Conservation (phyloP, 2,113 vertebrate genomes). For the Acrocephalus kingi region DNA sequence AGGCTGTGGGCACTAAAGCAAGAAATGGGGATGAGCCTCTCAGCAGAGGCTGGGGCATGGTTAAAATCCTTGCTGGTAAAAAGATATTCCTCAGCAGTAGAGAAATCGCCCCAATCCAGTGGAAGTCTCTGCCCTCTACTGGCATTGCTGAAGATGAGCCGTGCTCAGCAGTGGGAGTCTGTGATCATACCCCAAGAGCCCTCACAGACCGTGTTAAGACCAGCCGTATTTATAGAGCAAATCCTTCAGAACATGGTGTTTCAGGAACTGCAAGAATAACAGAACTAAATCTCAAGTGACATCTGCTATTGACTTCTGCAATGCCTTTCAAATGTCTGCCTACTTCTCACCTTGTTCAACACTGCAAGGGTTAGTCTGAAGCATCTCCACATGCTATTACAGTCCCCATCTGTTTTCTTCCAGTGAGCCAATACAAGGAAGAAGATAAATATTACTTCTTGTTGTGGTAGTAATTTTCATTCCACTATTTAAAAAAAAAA, state of each 20-base stretch:
- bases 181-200: neutral
- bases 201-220: neutral
- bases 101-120: neutral
- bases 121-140: conserved; percentile 64
- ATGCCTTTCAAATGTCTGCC: conserved; percentile 24
- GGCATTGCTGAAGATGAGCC: neutral
- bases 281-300: neutral
- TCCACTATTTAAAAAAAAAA: neutral
- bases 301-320: conserved; percentile 22
- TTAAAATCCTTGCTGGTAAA: neutral
- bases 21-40: neutral
- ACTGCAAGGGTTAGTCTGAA: neutral
- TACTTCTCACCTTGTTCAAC: conserved; percentile 32
- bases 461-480: neutral
- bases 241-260: neutral
- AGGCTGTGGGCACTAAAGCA: neutral
- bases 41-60: neutral
- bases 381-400: neutral
- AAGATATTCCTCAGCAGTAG: neutral
- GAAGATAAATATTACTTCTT: neutral
- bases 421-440: neutral
- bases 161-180: neutral
- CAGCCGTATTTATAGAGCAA: neutral
- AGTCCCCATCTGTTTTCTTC: conserved; percentile 11
- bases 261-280: neutral